Evolutionary conservation across 2,797 vertebrate genomes (phyloP).

Genomic region (Lacerta agilis): DNA sequence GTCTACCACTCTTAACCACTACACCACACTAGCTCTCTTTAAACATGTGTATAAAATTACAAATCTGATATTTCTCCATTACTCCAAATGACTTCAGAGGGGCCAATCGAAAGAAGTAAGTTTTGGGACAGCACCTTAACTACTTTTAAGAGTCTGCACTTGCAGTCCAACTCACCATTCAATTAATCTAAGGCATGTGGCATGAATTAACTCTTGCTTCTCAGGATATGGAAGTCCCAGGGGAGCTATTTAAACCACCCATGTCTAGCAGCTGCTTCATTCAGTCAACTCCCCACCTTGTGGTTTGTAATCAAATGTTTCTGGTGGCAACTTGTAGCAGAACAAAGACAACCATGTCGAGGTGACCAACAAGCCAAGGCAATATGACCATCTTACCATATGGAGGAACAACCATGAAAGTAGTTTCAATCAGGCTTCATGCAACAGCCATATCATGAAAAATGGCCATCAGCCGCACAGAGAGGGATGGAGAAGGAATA

Average conservation of each 20-base stretch:
- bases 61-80: background rate
- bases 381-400: background rate
- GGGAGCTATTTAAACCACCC: background rate
- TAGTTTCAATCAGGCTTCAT: background rate
- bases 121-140: background rate
- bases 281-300: background rate
- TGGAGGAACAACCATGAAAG: background rate
- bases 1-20: too few species aligned
- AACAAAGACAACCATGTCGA: background rate
- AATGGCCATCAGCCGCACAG: background rate
- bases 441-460: background rate
- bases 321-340: too few species aligned
- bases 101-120: background rate
- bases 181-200: background rate
- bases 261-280: background rate
- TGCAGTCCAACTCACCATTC: background rate
- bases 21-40: background rate
- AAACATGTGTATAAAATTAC: background rate
- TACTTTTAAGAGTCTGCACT: background rate
- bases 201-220: background rate
- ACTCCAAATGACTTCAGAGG: background rate
- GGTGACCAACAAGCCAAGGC: background rate
- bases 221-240: background rate
- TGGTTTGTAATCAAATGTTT: background rate
- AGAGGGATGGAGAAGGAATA: background rate